Conservation (phyloP, 2,113 vertebrate species). For the Macrotus californicus region DNA sequence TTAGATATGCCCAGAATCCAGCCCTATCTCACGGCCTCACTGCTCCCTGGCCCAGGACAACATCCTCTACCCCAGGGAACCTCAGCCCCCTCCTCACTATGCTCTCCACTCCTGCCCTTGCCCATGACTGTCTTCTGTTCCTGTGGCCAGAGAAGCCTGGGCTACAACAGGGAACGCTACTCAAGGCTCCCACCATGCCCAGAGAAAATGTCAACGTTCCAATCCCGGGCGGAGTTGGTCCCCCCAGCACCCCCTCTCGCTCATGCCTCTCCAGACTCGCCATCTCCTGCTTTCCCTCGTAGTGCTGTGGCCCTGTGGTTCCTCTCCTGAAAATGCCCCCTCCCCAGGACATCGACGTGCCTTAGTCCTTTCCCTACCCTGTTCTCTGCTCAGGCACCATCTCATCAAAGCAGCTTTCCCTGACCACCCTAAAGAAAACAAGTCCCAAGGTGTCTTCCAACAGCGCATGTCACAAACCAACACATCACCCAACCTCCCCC, state of each 20-base stretch:
- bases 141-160: background rate
- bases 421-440: background rate
- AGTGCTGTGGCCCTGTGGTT: background rate
- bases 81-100: background rate
- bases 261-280: background rate
- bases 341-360: accelerated
- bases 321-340: background rate
- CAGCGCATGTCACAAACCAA: too few relatives aligned
- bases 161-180: accelerated
- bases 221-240: accelerated
- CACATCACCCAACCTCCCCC: too few relatives aligned
- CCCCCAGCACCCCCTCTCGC: accelerated
- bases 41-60: too few relatives aligned
- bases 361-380: too few relatives aligned
- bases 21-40: background rate
- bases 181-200: background rate
- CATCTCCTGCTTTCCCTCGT: background rate
- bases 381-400: background rate
- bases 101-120: background rate
- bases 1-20: background rate
- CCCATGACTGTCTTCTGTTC: background rate
- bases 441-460: background rate
- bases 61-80: too few relatives aligned
- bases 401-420: background rate
- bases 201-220: background rate